phyloP scores from a whole-genome alignment of 2,888 invertebrate genomes.

The Rapana venosa region DNA sequence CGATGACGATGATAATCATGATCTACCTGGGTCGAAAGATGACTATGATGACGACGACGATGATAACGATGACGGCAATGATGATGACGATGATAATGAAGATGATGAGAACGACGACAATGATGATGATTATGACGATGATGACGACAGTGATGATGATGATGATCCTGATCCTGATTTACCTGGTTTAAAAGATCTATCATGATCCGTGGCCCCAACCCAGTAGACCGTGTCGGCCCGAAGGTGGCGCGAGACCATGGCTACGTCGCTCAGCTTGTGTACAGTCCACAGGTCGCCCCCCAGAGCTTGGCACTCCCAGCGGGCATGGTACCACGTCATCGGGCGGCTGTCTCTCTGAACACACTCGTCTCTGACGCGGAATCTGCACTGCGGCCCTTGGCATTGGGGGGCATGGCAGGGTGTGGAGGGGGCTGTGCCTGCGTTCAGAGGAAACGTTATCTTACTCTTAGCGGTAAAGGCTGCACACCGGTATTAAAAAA shows the following conservation, averaged over 20 bases:
- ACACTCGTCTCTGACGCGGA: constrained; percentile 47
- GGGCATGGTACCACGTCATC: constrained; percentile 50
- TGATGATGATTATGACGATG: too few relatives aligned
- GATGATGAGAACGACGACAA: too few relatives aligned
- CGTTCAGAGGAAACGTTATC: not conserved
- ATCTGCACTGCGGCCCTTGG: constrained; percentile 31
- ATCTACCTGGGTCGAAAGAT: too few relatives aligned
- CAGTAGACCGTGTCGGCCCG: constrained; percentile 45
- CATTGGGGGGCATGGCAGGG: constrained; percentile 14
- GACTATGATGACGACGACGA: not conserved
- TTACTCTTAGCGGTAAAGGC: too few relatives aligned
- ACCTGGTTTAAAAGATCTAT: constrained; percentile 49
- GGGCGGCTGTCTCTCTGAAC: constrained; percentile 45
- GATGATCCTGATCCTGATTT: not conserved
- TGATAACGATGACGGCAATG: not conserved
- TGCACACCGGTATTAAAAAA: too few relatives aligned
- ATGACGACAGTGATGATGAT: too few relatives aligned
- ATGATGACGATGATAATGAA: too few relatives aligned
- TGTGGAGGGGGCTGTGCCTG: constrained; percentile 31
- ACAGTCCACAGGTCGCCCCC: constrained; percentile 54
- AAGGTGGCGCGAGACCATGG: constrained; percentile 45
- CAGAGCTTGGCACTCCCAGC: constrained; percentile 45
- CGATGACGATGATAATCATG: not conserved
- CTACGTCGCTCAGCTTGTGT: constrained; percentile 48
- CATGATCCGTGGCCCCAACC: constrained; percentile 53